Base-by-base conservation (phyloP, 1,140 invertebrate species). In the Anoplolepis gracilipes region DNA sequence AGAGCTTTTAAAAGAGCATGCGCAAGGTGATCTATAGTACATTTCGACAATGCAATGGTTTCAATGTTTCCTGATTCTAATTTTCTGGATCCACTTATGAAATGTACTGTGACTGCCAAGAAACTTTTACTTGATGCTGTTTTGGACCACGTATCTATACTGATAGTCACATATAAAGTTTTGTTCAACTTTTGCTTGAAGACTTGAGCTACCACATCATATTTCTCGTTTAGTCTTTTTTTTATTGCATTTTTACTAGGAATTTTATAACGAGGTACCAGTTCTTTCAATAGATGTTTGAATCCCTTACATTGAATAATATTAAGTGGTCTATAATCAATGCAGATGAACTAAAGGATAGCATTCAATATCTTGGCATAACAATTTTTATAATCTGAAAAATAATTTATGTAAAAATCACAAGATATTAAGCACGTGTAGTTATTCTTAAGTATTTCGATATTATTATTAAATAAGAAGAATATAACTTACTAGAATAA, bases 281-380 rank as follows among this genome's bases (percentile, higher is more conserved):
- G 62, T 62, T 87, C 85, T 88, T 92, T 94, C 49, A 94, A 87
- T 7, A 94, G 75, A 86, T 91, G 88, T 22, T 81, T 65, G 75
- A 95, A 95, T n/a, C 93, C 92, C 73, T 92, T 90, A 86, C 92
- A 92, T 89, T 95, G 91, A 65, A 94, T 91, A 13, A 92, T 90
- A 69, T 84, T 87, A 64, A 94, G 93, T 36, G 93, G 91, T 28
- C 0, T 1, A 16, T 62, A 10, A 33, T 61, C 16, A 4, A 16
- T 3, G 19, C 16, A 61, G 6, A 57, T 62, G 25, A 30, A 62
- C 2, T 42, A 62, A 25, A 76, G 25, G 19, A 62, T 59, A 10
- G 33, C 33, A 75, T 73, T 11, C 1, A 25, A 11, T 61, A 76
- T 46, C 11, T 64, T 5, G 22, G 5, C 11, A 62, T 61, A 4